phyloP scores from a whole-genome alignment of 2,888 invertebrate species.

The Thymelicus acteon region DNA sequence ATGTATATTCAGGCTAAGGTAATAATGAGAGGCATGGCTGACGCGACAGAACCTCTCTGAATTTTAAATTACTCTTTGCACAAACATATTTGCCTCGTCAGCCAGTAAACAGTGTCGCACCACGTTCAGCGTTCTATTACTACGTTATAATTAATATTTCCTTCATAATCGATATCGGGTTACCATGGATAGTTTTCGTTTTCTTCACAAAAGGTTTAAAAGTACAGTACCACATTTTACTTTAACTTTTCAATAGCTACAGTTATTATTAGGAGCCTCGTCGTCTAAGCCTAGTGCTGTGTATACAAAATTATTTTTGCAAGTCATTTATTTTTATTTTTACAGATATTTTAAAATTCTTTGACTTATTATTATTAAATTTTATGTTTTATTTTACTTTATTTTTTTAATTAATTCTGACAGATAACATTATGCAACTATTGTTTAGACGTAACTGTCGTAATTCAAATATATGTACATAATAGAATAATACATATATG shows the following conservation, averaged over 20 bases:
- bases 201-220: too few relatives aligned
- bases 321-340: too few relatives aligned
- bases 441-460: too few relatives aligned
- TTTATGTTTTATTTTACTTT: too few relatives aligned
- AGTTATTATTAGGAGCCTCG: too few relatives aligned
- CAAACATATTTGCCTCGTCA: constrained; percentile 69
- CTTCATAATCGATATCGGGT: not conserved
- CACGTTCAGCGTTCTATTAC: constrained; percentile 17
- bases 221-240: too few relatives aligned
- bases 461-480: not conserved
- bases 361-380: too few relatives aligned
- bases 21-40: constrained; percentile 66
- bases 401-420: not conserved
- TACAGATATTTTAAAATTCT: too few relatives aligned
- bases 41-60: constrained; percentile 68
- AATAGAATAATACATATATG: not conserved
- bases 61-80: constrained; percentile 80
- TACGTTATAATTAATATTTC: constrained; percentile 1
- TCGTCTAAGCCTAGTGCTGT: too few relatives aligned
- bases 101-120: constrained; percentile 60
- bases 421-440: not conserved
- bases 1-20: constrained; percentile 50
- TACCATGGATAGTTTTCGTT: not conserved
- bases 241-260: too few relatives aligned
- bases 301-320: too few relatives aligned